These are phyloP conservation scores for Nothoprocta pentlandii DNA, from an alignment of 2,113 vertebrate species.

Conservation along the genomic window DNA sequence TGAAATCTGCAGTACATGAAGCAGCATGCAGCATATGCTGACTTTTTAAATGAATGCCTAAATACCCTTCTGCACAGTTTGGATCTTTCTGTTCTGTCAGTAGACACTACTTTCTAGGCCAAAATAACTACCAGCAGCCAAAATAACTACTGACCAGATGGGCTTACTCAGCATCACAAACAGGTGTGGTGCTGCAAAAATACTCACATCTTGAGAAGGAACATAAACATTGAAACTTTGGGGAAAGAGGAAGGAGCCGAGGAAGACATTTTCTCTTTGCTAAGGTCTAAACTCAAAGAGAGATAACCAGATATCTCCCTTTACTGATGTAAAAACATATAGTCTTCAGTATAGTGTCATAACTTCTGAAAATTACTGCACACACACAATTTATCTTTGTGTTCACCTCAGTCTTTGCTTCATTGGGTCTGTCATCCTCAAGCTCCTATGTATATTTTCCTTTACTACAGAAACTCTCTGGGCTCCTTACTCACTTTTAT, in stretches of 20 bases:
- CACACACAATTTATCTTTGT: not conserved
- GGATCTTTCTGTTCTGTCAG: not conserved
- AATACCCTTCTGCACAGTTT: fast-evolving
- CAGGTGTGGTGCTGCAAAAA: not conserved
- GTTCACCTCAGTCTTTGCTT: not conserved
- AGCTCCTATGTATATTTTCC: not conserved
- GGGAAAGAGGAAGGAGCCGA: not conserved
- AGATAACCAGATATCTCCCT: not conserved
- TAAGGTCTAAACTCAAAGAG: not conserved
- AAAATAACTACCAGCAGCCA: not conserved
- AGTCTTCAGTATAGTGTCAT: not conserved
- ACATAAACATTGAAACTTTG: not conserved
- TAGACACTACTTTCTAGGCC: not conserved
- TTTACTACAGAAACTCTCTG: not conserved
- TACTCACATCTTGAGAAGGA: not conserved
- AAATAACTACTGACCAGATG: not conserved
- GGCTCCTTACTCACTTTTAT: not conserved
- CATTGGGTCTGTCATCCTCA: not conserved
- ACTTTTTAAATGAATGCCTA: not conserved
- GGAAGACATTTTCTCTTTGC: not conserved
- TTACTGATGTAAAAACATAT: not conserved
- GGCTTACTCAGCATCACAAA: not conserved
- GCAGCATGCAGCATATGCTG: not conserved
- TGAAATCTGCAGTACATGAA: not conserved
- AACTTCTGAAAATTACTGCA: not conserved